Evolutionary conservation across 2,888 invertebrate genomes (phyloP).

Genomic region (Pomacea canaliculata): DNA sequence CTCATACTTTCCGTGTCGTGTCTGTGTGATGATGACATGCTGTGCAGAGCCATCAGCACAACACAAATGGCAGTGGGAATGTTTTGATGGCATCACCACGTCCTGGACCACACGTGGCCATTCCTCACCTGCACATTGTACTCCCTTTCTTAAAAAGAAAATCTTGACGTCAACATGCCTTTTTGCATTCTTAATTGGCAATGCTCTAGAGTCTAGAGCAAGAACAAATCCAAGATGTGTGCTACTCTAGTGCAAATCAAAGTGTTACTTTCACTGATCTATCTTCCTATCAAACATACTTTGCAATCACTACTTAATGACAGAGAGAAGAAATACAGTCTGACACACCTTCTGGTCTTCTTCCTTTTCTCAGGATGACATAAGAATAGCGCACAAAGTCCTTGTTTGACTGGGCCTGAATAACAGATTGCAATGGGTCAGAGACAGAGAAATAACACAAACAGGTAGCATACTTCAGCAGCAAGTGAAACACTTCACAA

Average conservation of each 20-base stretch:
- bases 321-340: no score
- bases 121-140: conserved; percentile 23
- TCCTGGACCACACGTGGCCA: conserved; percentile 87
- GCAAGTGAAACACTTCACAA: not conserved
- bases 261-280: no score
- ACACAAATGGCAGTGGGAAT: conserved; percentile 84
- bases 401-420: conserved; percentile 27
- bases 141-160: no score
- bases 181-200: no score
- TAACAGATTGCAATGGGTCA: not conserved
- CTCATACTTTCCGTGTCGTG: conserved; percentile 81
- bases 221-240: no score
- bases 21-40: conserved; percentile 82
- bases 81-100: conserved; percentile 79
- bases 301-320: no score
- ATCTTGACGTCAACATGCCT: no score
- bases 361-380: conserved; percentile 84
- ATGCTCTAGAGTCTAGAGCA: no score
- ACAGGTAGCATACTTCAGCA: no score
- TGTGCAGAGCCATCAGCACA: conserved; percentile 80
- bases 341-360: conserved; percentile 38
- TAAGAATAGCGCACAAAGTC: conserved; percentile 80
- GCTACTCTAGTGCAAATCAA: no score
- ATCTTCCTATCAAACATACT: no score
- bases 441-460: not conserved